Base-by-base conservation (phyloP, 2,888 invertebrate species). In the Trichogramma evanescens region DNA sequence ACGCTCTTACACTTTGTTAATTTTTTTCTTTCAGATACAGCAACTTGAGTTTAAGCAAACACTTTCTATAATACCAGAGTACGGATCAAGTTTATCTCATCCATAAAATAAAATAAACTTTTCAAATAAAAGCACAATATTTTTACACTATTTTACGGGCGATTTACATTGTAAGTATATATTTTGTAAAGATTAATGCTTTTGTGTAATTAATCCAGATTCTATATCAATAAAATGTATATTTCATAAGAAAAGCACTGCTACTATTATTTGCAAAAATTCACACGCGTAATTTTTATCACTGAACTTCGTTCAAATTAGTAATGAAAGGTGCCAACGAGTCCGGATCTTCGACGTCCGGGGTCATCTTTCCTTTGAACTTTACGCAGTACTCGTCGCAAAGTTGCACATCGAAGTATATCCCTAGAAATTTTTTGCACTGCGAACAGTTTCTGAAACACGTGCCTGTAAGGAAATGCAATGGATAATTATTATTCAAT, bases 371-470 rank as follows among this genome's bases (percentile, higher is more conserved):
- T 64, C 91, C 92, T 72, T 88, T 89, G 78, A 86, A 88, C 74
- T 89, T 88, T 67, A 93, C 82, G 75, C 93, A 93, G 66, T 89
- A 86, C 70, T 92, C 89, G 0, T 91, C 93, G 76, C 93, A 93
- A 0, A 89, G 83, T 54, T 90, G 88, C 0, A 92, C 93, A 71
- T 93, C 89, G 79, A 93, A 93, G 80, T 89, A 92, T 0, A 85
- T 84, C 0, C 91, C 93, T 66, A 89, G 88, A 88, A 92, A 91
- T 77, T 89, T 90, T 79, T 91, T 91, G 79, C 93, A 93, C 72
- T 91, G 92, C 0, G 91, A 92, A 74, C 93, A 93, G 79, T 93
- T 93, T 68, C 91, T 85, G 62, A 91, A 86, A 78, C 91, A 91
- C 56, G 88, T 82, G 66, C 88, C 89, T 75, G 43, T 1, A 40